Evolutionary conservation across 2,888 invertebrate genomes (phyloP).

Genomic region (Schizotus pectinicornis): DNA sequence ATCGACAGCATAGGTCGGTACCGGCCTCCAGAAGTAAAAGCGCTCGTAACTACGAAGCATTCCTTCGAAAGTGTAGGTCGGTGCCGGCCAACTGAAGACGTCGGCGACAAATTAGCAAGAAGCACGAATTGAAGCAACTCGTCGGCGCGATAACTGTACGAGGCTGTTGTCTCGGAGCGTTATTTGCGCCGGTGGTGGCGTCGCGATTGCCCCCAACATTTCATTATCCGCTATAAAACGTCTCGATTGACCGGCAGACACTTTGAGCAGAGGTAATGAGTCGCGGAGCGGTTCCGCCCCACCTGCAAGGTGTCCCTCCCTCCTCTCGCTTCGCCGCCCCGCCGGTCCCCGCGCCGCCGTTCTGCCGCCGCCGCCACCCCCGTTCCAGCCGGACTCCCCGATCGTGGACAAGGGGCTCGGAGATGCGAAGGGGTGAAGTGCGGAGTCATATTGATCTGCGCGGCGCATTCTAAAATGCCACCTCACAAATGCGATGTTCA

Average conservation of each 20-base stretch:
- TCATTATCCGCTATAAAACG: slow-evolving; percentile 34
- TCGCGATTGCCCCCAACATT: too few species aligned
- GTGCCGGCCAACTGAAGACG: too few species aligned
- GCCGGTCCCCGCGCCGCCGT: slow-evolving; percentile 12
- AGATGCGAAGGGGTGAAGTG: slow-evolving; percentile 38
- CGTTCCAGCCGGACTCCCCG: slow-evolving; percentile 27
- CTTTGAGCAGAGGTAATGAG: slow-evolving; percentile 45
- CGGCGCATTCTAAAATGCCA: slow-evolving; percentile 39
- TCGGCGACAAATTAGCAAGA: too few species aligned
- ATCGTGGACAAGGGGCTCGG: slow-evolving; percentile 33
- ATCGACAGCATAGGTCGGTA: too few species aligned
- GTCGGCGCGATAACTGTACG: too few species aligned
- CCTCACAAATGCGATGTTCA: slow-evolving; percentile 34
- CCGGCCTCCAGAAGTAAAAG: too few species aligned
- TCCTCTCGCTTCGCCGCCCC: slow-evolving; percentile 23
- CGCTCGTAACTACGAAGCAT: too few species aligned
- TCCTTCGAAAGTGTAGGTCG: too few species aligned
- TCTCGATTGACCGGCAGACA: slow-evolving; percentile 46
- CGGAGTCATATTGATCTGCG: slow-evolving; percentile 49
- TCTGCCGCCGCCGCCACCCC: slow-evolving; percentile 17
- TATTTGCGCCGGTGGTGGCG: too few species aligned
- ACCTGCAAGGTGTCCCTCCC: slow-evolving; percentile 41
- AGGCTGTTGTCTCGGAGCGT: too few species aligned
- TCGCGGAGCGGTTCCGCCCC: slow-evolving; percentile 45
- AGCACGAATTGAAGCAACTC: too few species aligned